Percentiles rank a stretch among this genome's conserved stretches.
These are phyloP conservation scores for Scylla paramamosain DNA, from an alignment of 1,140 invertebrate genomes.

Conservation along the genomic window DNA sequence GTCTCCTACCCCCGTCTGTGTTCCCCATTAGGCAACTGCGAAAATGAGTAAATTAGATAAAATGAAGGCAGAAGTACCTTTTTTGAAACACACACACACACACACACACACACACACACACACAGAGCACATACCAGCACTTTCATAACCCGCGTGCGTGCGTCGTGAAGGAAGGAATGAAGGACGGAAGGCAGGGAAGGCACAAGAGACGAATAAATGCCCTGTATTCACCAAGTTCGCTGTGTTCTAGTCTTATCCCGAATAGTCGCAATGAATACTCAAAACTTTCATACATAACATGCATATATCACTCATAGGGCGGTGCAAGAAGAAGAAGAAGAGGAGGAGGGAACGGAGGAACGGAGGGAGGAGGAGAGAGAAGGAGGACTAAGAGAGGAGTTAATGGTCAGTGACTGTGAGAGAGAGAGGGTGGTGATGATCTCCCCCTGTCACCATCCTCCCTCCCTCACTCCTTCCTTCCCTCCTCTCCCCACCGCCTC, in stretches of 20 bases:
- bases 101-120: too few relatives aligned
- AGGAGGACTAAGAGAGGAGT: not conserved
- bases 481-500: not conserved
- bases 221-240: conserved; percentile 1
- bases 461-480: not conserved
- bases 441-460: not conserved
- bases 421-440: not conserved
- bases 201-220: not conserved
- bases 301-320: not conserved
- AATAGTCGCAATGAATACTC: conserved; percentile 14
- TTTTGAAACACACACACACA: too few relatives aligned
- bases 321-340: not conserved
- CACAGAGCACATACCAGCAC: too few relatives aligned
- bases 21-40: too few relatives aligned
- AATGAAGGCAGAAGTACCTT: too few relatives aligned
- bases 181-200: not conserved
- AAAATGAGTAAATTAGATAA: too few relatives aligned
- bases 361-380: not conserved
- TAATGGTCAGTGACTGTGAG: not conserved
- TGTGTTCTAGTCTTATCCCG: not conserved
- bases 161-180: not conserved
- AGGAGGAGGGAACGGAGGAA: not conserved
- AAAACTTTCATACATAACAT: conserved; percentile 24
- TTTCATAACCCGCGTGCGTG: not conserved
- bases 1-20: too few relatives aligned